Conservation (phyloP, 1,140 invertebrate genomes). For the Aphaenogaster rudis region DNA sequence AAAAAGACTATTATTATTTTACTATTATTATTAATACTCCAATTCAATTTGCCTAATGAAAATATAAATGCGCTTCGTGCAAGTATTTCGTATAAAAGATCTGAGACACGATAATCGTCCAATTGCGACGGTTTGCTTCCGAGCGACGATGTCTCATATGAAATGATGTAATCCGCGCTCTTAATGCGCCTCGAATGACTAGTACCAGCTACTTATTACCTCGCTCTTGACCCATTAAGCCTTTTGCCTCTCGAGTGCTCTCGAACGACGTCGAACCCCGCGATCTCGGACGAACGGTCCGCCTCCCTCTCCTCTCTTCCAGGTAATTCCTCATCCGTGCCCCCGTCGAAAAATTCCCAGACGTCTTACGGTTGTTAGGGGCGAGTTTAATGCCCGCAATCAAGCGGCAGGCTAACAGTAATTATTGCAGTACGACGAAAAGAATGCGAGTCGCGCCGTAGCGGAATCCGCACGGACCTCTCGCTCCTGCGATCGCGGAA, state of each 20-base stretch:
- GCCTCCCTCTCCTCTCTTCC: not conserved
- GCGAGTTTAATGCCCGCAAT: constrained; percentile 65
- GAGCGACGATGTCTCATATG: not conserved
- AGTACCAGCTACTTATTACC: constrained; percentile 31
- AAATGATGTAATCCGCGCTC: constrained; percentile 37
- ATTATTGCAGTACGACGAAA: constrained; percentile 51
- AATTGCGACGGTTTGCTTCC: constrained; percentile 4
- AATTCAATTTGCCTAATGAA: not conserved
- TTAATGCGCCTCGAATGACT: constrained; percentile 50
- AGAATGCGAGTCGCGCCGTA: not conserved
- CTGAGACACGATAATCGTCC: not conserved
- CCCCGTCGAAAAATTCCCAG: constrained; percentile 64
- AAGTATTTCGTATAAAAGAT: not conserved
- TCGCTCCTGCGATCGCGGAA: not conserved
- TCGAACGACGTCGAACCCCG: constrained; percentile 19
- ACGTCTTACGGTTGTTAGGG: constrained; percentile 53
- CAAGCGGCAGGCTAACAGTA: constrained; percentile 46
- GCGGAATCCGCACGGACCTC: constrained; percentile 43
- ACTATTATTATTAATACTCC: not conserved
- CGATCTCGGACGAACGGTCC: constrained; percentile 34
- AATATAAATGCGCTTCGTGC: not conserved
- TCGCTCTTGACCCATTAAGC: constrained; percentile 59
- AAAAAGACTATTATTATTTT: not conserved
- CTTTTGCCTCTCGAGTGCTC: constrained; percentile 25
- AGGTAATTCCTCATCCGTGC: constrained; percentile 1